Evolutionary conservation across 2,113 vertebrate genomes (phyloP).

Genomic region (Sigmodon hispidus): DNA sequence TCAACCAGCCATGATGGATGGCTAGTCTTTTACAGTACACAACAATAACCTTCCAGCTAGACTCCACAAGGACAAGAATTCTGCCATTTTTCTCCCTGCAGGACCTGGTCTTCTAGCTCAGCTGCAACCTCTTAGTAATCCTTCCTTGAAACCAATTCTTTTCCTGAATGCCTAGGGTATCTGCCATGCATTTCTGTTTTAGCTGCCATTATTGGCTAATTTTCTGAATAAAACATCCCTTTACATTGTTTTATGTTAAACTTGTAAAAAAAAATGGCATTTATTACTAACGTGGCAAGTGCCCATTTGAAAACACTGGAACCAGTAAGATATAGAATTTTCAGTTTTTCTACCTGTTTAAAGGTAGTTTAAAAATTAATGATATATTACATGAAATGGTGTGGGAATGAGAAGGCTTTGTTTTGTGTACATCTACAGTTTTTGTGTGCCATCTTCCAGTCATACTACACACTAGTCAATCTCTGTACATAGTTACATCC

Average conservation of each 20-base stretch:
- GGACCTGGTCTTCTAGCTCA: neutral
- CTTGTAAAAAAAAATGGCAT: slow-evolving; percentile 1
- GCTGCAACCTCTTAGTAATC: neutral
- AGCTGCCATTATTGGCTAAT: neutral
- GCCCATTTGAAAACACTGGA: neutral
- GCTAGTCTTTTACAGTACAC: neutral
- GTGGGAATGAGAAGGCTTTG: neutral
- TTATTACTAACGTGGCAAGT: neutral
- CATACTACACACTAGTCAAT: neutral
- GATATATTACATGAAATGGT: neutral
- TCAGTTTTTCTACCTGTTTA: neutral
- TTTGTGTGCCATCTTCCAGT: neutral
- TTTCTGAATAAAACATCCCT: slow-evolving; percentile 15
- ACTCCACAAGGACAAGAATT: neutral
- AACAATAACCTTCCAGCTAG: neutral
- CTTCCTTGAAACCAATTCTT: neutral
- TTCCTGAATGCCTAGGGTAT: neutral
- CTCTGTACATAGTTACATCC: neutral
- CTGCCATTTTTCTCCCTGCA: neutral
- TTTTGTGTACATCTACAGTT: neutral
- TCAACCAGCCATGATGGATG: slow-evolving; percentile 18
- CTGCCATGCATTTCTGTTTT: neutral
- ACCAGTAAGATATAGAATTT: neutral
- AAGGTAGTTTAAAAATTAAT: slow-evolving; percentile 12
- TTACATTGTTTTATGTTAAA: neutral